Percentiles rank a stretch among this genome's conserved stretches.
phyloP scores from a whole-genome alignment of 37 sponge, comb jelly and placozoan genomes.

The Halisarca cf. caerulea region DNA sequence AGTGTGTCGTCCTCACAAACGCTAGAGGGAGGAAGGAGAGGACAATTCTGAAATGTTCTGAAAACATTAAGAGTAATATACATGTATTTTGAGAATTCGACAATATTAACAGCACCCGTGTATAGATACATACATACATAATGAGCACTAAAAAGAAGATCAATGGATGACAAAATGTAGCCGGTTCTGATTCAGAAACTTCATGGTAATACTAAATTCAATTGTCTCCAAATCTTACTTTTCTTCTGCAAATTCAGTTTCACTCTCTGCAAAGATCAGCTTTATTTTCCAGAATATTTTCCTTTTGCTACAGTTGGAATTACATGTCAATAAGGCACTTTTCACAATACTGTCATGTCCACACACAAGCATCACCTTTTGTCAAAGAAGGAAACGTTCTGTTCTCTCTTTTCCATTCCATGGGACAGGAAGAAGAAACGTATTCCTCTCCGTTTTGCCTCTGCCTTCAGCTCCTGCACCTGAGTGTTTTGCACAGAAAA shows the following conservation, averaged over 20 bases:
- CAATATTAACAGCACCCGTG: no score
- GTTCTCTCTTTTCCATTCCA: slow-evolving; percentile 36
- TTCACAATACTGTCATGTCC: no score
- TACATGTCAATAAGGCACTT: neutral
- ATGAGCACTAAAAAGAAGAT: no score
- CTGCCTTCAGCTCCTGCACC: slow-evolving; percentile 17
- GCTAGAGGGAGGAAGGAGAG: no score
- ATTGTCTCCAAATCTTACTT: slow-evolving; percentile 23
- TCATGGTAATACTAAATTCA: neutral
- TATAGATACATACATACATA: no score
- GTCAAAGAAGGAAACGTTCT: slow-evolving; percentile 33
- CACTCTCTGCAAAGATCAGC: slow-evolving; percentile 34
- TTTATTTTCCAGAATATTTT: slow-evolving; percentile 54
- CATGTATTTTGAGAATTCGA: no score
- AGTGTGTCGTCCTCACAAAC: slow-evolving; percentile 54
- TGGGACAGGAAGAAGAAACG: slow-evolving; percentile 19
- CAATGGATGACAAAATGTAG: no score
- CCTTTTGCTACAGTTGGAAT: slow-evolving; percentile 25
- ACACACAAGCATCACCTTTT: neutral
- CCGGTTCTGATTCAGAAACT: no score
- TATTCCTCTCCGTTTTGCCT: slow-evolving; percentile 32
- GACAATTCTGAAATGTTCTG: no score
- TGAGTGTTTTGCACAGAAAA: no score
- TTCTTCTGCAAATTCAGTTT: slow-evolving; percentile 35
- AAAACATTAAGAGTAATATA: no score